Evolutionary conservation across 2,113 vertebrate species (phyloP).

Genomic region (Anarhynchus alexandrinus): DNA sequence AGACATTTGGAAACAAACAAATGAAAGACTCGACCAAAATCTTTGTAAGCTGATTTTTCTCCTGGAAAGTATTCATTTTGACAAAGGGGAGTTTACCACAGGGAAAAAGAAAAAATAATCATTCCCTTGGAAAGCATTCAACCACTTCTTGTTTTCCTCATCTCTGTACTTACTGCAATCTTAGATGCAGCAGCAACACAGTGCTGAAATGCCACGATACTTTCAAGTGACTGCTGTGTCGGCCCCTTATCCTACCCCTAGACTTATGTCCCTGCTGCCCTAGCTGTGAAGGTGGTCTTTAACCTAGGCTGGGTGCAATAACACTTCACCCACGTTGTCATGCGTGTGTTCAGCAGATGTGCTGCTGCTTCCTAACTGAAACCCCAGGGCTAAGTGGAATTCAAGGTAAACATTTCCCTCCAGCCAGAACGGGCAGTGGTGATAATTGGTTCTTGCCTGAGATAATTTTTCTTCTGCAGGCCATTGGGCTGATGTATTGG

Average conservation of each 20-base stretch:
- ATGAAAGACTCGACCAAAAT: background rate
- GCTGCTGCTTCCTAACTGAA: background rate
- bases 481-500: background rate
- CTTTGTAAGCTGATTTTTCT: background rate
- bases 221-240: background rate
- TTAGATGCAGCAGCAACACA: background rate
- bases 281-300: background rate
- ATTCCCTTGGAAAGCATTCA: background rate
- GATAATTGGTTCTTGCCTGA: background rate
- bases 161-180: background rate
- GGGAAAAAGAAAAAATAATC: background rate
- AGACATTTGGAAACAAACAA: slow-evolving; percentile 34
- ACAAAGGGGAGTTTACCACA: background rate
- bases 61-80: background rate
- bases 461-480: background rate
- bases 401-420: background rate
- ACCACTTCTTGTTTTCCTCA: background rate
- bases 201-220: background rate
- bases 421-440: background rate
- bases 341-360: background rate
- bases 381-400: background rate
- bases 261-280: background rate
- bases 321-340: background rate
- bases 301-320: background rate
- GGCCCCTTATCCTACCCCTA: background rate